A percentile compares a stretch with the other conserved stretches of the same genome.
Evolutionary conservation across 2,888 invertebrate genomes (phyloP).

Genomic region (Clepsis dumicolana): DNA sequence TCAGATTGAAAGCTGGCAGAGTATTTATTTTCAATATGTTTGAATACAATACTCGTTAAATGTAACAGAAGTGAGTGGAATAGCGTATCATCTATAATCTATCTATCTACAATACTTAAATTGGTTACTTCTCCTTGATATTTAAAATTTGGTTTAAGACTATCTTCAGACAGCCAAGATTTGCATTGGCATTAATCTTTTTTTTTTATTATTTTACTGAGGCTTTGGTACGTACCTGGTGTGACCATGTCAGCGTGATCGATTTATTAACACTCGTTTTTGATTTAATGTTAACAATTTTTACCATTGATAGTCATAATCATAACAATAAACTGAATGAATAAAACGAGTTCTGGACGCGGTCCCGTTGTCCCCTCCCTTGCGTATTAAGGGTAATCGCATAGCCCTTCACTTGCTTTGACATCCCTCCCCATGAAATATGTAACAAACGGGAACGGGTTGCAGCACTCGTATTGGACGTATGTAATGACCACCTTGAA

Average conservation of each 20-base stretch:
- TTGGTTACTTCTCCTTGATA: neutral
- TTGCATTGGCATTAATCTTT: neutral
- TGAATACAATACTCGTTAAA: conserved; percentile 4
- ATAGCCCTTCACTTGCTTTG: conserved; percentile 66
- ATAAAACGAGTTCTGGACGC: conserved; percentile 24
- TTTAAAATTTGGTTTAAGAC: no score
- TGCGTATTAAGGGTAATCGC: conserved; percentile 33
- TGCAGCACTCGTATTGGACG: conserved; percentile 68
- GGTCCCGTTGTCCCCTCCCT: conserved; percentile 34
- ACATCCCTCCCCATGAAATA: conserved; percentile 74
- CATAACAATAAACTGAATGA: neutral
- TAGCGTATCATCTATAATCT: no score
- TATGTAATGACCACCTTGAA: conserved; percentile 62
- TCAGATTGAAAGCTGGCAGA: neutral
- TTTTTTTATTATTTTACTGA: no score
- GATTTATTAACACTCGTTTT: neutral
- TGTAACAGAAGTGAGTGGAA: no score
- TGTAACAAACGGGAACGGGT: conserved; percentile 73
- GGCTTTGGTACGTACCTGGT: no score
- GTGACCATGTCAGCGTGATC: no score
- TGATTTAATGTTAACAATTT: neutral
- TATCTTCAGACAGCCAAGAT: neutral
- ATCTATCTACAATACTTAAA: no score
- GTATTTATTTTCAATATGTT: neutral
- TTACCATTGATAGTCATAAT: neutral